These are phyloP conservation scores for Calcarius lapponicus DNA, from an alignment of 2,797 vertebrate species.

Conservation along the genomic window DNA sequence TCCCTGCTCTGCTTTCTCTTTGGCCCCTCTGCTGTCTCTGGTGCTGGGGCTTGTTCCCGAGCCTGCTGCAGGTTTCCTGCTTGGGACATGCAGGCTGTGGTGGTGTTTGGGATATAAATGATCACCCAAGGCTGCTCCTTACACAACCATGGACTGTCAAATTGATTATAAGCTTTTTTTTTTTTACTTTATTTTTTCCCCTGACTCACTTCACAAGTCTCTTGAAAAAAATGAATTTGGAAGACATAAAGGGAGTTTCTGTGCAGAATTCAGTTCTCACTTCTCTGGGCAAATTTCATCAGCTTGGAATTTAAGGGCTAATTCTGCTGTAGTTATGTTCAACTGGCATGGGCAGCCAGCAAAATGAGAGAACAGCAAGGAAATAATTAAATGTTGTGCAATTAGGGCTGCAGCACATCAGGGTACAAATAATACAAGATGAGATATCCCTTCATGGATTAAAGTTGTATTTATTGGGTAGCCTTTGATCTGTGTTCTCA, in stretches of 20 bases:
- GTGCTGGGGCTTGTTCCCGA: neutral
- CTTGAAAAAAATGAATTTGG: conserved; percentile 20
- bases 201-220: neutral
- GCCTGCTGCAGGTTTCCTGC: neutral
- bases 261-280: neutral
- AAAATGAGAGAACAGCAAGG: conserved; percentile 41
- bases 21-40: neutral
- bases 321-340: conserved; percentile 61
- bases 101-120: neutral
- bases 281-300: conserved; percentile 21
- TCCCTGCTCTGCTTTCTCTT: neutral
- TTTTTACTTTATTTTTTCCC: too few relatives aligned
- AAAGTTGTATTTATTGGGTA: neutral
- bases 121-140: neutral
- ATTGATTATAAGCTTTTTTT: neutral
- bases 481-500: neutral
- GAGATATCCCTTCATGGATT: neutral
- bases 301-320: conserved; percentile 48
- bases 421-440: neutral
- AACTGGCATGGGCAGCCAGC: conserved; percentile 55
- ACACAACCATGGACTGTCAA: neutral
- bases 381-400: conserved; percentile 57
- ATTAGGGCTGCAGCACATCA: neutral
- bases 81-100: neutral
- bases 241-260: conserved; percentile 6